These are phyloP conservation scores for Osmoderma eremita DNA, from an alignment of 2,888 invertebrate species.

Conservation along the genomic window DNA sequence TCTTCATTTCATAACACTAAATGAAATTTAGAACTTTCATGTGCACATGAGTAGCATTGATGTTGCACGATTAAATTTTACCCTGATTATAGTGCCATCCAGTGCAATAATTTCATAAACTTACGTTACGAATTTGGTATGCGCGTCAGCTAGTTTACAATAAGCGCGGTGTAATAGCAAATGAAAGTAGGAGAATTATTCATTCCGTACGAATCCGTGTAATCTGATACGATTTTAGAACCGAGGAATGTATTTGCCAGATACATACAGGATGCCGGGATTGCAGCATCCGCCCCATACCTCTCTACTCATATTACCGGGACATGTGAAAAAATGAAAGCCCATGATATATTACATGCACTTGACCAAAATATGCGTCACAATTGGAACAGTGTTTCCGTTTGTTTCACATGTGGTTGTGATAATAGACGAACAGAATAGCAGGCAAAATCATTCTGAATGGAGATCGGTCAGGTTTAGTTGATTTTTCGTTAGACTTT, in stretches of 20 bases:
- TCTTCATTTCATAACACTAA: too few relatives aligned
- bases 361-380: conserved; percentile 29
- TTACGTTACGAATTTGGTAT: conserved; percentile 4
- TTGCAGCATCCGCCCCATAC: conserved; percentile 38
- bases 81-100: too few relatives aligned
- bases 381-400: conserved; percentile 37
- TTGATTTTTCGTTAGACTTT: too few relatives aligned
- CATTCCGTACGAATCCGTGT: conserved; percentile 15
- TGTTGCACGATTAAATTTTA: too few relatives aligned
- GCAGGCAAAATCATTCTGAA: not conserved
- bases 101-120: conserved; percentile 9
- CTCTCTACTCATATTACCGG: conserved; percentile 31
- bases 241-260: conserved; percentile 33
- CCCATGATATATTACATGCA: conserved; percentile 27
- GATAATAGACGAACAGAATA: not conserved
- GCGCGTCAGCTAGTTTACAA: too few relatives aligned
- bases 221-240: conserved; percentile 14
- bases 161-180: not conserved
- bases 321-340: conserved; percentile 39
- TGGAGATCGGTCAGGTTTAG: too few relatives aligned
- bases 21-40: too few relatives aligned
- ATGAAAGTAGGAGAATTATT: conserved; percentile 9
- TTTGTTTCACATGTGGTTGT: conserved; percentile 1
- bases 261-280: conserved; percentile 31
- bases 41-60: too few relatives aligned